phyloP scores from a whole-genome alignment of 1,140 invertebrate species.

The Dinothrombium tinctorium region DNA sequence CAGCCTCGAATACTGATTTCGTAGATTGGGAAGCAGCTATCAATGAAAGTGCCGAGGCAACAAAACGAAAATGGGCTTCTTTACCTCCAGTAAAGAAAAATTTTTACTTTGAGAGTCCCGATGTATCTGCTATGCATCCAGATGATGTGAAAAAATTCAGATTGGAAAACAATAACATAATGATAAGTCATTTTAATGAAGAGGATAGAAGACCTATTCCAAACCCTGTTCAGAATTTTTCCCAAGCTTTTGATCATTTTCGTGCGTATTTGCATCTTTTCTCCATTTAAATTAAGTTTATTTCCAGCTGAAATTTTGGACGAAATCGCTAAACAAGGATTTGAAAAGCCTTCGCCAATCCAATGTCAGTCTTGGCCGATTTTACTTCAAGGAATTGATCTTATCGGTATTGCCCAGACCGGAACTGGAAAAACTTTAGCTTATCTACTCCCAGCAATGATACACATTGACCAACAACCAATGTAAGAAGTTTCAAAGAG shows the following conservation, averaged over 20 bases:
- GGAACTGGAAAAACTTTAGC: slow-evolving; percentile 69
- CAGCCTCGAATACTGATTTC: background rate
- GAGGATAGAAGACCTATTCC: slow-evolving; percentile 31
- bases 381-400: slow-evolving; percentile 24
- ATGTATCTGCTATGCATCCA: slow-evolving; percentile 34
- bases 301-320: slow-evolving; percentile 3
- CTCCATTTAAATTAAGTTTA: background rate
- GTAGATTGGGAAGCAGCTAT: slow-evolving; percentile 23
- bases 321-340: slow-evolving; percentile 10
- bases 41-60: slow-evolving; percentile 22
- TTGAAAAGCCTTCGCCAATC: slow-evolving; percentile 19
- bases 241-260: slow-evolving; percentile 55
- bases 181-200: slow-evolving; percentile 25
- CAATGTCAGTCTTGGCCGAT: slow-evolving; percentile 24
- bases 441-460: slow-evolving; percentile 65
- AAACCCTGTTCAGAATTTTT: slow-evolving; percentile 57
- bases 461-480: slow-evolving; percentile 59
- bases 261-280: slow-evolving; percentile 20
- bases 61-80: slow-evolving; percentile 31
- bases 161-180: slow-evolving; percentile 37
- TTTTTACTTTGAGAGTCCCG: slow-evolving; percentile 56
- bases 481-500: slow-evolving; percentile 37
- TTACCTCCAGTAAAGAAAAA: slow-evolving; percentile 43
- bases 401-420: slow-evolving; percentile 28
- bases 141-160: slow-evolving; percentile 34